Evolutionary conservation across 2,888 invertebrate genomes (phyloP).

Genomic region (Tuberolachnus salignus): DNA sequence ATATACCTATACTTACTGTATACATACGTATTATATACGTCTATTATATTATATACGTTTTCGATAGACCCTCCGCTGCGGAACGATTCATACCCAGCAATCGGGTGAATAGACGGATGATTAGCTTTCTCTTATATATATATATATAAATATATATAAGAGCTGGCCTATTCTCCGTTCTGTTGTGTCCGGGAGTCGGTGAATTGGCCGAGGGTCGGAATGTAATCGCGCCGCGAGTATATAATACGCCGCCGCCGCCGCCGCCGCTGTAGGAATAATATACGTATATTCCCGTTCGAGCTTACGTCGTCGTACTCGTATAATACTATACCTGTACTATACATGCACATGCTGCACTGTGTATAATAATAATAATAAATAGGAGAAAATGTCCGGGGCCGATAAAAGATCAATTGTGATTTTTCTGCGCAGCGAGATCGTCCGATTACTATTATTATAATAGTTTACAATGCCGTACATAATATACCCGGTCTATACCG

Average conservation of each 20-base stretch:
- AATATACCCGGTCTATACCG: too few species aligned
- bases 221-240: slow-evolving; percentile 23
- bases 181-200: slow-evolving; percentile 21
- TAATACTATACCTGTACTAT: neutral
- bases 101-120: slow-evolving; percentile 53
- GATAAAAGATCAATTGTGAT: slow-evolving; percentile 45
- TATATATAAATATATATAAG: neutral
- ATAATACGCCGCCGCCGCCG: neutral
- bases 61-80: slow-evolving; percentile 24
- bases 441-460: too few species aligned
- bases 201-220: slow-evolving; percentile 38
- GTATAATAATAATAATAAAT: too few species aligned
- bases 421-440: too few species aligned
- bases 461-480: too few species aligned
- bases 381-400: neutral
- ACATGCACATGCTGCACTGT: neutral
- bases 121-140: slow-evolving; percentile 42
- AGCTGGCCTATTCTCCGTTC: neutral
- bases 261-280: neutral
- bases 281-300: neutral
- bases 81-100: slow-evolving; percentile 39
- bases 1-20: too few species aligned
- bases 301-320: neutral
- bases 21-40: too few species aligned
- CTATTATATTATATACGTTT: neutral